Evolutionary conservation across 2,113 vertebrate species (phyloP), one percentile per base, ranked within the genome.

Genomic region (Prunella himalayana): DNA sequence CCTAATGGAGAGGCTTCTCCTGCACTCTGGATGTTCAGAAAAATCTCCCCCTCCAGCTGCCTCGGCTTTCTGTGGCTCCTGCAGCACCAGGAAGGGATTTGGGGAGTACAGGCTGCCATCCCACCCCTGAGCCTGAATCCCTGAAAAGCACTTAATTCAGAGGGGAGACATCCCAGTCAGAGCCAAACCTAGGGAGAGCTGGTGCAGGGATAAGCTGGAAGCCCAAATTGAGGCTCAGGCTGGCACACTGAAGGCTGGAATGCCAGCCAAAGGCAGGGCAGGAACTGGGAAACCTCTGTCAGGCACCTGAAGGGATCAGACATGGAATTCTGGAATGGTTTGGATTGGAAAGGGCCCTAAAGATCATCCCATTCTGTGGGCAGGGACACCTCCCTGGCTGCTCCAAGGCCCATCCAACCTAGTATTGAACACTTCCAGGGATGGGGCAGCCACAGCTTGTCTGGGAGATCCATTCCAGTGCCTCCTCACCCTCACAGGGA

Each of bases 11-110:
- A 50, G 4, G 22, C 31, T 85, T 28, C 63, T 93, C 56, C 59
- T 0, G 7, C 0, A 6, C 83, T 64, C 86, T 5, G 11, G 11
- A 2, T 2, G 2, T 20, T 56, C 0, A 1, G 66, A 13, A 39
- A 73, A 77, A 51, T 8, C 11, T 45, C 57, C 44, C 7, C 8
- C 4, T 54, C 8, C 10, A 3, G 19, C 59, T 56, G 57, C 28
- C 42, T 37, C 11, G 0, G 35, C 24, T 22, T 81, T 33, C 65
- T 4, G 1, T 1, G 1, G 35, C 13, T 75, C 21, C 47, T 63
- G 11, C 37, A 13, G 30, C 31, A 10, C 30, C 3, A 0, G 83
- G 61, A 72, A 5, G 1, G 37, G 41, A 31, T 47, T 7, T 10
- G 24, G 30, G 17, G 33, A 13, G 4, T 30, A 6, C 45, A 50